These are phyloP conservation scores for Raillietiella orientalis DNA, from an alignment of 2,888 invertebrate genomes.

Conservation along the genomic window DNA sequence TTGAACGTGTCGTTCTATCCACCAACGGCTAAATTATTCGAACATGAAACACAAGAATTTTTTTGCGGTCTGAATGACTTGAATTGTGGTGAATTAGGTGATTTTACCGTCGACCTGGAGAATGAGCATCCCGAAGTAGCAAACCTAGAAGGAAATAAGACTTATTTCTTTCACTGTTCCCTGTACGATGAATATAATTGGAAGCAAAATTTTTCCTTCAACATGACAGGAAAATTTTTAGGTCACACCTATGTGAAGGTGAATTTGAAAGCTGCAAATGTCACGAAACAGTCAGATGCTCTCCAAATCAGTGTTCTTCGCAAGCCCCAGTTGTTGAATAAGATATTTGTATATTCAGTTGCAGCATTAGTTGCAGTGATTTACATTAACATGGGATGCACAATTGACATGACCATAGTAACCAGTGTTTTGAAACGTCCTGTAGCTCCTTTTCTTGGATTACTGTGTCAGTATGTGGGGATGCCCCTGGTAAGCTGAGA, in stretches of 20 bases:
- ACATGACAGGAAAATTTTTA: slow-evolving; percentile 10
- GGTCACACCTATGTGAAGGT: slow-evolving; percentile 8
- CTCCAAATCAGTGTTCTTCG: slow-evolving; percentile 21
- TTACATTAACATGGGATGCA: slow-evolving; percentile 70
- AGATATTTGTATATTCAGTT: slow-evolving; percentile 36
- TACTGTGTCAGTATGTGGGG: slow-evolving; percentile 38
- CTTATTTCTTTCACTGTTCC: no score
- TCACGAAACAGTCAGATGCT: slow-evolving; percentile 5
- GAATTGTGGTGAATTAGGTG: no score
- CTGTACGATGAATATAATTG: not conserved
- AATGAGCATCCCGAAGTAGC: not conserved
- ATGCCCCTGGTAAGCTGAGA: slow-evolving; percentile 42
- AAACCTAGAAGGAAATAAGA: not conserved
- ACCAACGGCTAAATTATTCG: no score
- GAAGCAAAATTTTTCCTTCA: slow-evolving; percentile 6
- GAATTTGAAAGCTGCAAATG: not conserved
- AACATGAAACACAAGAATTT: no score
- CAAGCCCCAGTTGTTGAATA: slow-evolving; percentile 28
- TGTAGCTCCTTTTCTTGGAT: slow-evolving; percentile 40
- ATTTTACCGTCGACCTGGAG: no score
- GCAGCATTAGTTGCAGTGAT: slow-evolving; percentile 38
- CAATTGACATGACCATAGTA: slow-evolving; percentile 37
- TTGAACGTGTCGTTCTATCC: no score
- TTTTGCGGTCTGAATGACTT: no score
- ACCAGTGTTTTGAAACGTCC: slow-evolving; percentile 30